A percentile compares a stretch with the other conserved stretches of the same genome.
These are phyloP conservation scores for Escarpia spicata DNA, from an alignment of 2,888 invertebrate species.

Conservation along the genomic window DNA sequence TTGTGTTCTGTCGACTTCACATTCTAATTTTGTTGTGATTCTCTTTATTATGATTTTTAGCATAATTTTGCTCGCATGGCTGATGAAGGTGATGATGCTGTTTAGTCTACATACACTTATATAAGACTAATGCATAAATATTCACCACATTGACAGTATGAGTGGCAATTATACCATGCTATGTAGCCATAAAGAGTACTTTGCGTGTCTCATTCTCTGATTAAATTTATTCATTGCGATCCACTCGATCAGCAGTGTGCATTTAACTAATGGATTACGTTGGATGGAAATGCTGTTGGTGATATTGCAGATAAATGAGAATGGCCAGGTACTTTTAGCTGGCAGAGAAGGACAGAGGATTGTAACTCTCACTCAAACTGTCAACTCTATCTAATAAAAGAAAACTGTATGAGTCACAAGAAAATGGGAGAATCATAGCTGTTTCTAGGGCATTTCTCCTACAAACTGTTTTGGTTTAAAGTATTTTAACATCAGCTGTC, in stretches of 20 bases:
- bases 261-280: constrained; percentile 10
- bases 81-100: background rate
- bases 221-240: constrained; percentile 16
- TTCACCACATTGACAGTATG: background rate
- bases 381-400: too few relatives aligned
- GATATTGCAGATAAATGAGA: background rate
- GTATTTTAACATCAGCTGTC: too few relatives aligned
- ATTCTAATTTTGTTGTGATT: too few relatives aligned
- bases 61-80: background rate
- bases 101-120: background rate
- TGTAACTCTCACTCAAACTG: too few relatives aligned
- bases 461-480: too few relatives aligned
- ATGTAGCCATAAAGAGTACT: background rate
- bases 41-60: background rate
- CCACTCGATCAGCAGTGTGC: background rate
- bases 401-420: too few relatives aligned
- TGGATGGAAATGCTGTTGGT: background rate
- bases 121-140: background rate
- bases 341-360: background rate
- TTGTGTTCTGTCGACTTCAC: too few relatives aligned
- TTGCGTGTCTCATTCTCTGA: background rate
- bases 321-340: background rate
- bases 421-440: too few relatives aligned
- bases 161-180: background rate
- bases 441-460: too few relatives aligned